Evolutionary conservation across 1,140 invertebrate species (phyloP), one percentile per base, ranked within the genome.

Genomic region (Drosophila varians): DNA sequence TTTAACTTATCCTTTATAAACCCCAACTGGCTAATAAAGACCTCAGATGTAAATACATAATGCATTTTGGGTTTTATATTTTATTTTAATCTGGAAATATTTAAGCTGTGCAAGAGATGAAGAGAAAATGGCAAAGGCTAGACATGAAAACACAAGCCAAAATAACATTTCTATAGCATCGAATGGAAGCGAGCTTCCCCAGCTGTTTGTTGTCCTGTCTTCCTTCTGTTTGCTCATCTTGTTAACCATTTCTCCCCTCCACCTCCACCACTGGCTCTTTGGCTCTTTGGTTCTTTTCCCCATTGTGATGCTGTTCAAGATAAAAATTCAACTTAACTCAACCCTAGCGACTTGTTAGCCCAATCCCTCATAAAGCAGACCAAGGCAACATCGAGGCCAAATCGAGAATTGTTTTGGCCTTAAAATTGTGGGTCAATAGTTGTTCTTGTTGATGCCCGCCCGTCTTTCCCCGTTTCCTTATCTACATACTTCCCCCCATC

Each of bases 391-490:
- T 38, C 16, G 18, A 19, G 62, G 19, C 34, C 25, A 43, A 66
- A 51, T 52, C 25, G 19, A 34, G 62, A 34, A 66, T 65, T 52
- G 62, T 65, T 65, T 52, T 65, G 60, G 60, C 60, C 46, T 26
- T 34, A 66, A 65, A 66, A 66, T 52, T 66, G 46, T 65, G 46
- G 62, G 62, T 66, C 60, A 66, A 66, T 52, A 42, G 62, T 52
- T 40, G 26, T 52, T 55, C 8, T 60, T 65, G 19, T 34, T 51
- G 38, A 18, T 31, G 36, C 12, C 12, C 34, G 31, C 40, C n/a
- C n/a, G n/a, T n/a, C n/a, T 23, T 51, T 42, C 31, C n/a, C n/a
- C 14, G 49, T 65, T 28, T 26, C 34, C 40, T 52, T 65, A 51
- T 65, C 45, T 65, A 4, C n/a, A n/a, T n/a, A n/a, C 34, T 51